Evolutionary conservation across 53 echinoderm and acorn worm species (phyloP), one percentile per base, ranked within the genome.

Genomic region (Echinarachnius parma): DNA sequence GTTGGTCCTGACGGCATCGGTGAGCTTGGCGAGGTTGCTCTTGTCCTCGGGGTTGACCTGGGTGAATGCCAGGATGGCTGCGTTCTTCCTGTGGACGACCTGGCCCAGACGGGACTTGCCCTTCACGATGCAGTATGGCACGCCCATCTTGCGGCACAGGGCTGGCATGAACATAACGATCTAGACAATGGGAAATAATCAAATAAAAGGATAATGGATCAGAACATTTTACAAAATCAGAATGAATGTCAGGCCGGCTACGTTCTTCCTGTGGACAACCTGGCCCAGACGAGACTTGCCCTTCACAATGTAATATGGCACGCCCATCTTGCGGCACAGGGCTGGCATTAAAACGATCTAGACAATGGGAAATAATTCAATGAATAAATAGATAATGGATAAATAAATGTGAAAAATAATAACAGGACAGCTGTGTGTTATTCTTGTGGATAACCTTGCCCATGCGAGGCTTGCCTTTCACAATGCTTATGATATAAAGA

Each of bases 41-140:
- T 98, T 98, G 88, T 98, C 98, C 79, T 98, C 98, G 8, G 90
- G 83, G 78, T 98, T 98, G 84, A 98, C 98, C 29, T 81, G 71
- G 56, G 88, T 82, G 77, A 98, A 92, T 14, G 98, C 96, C 54
- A 98, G 64, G 69, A 88, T 83, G 31, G 92, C 85, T 30, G 78
- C 81, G 3, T 92, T 98, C 81, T 90, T 88, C 57, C 98, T 84
- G 80, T 98, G 98, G 58, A 96, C 92, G 16, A 98, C 88, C 42
- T 82, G 60, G 5, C 98, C 98, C 2, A 98, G 98, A 21, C 98
- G 81, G 33, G 92, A 92, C 80, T 92, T 98, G 48, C 98, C 92
- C 83, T 98, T 98, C 34, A 98, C 78, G 42, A 98, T 92, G 83
- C 92, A 92, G 86, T 92, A 92, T 24, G 98, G 98, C 1, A 98